Percentiles rank a stretch among this genome's conserved stretches.
These are phyloP conservation scores for Orius laevigatus DNA, from an alignment of 1,140 invertebrate genomes.

Conservation along the genomic window DNA sequence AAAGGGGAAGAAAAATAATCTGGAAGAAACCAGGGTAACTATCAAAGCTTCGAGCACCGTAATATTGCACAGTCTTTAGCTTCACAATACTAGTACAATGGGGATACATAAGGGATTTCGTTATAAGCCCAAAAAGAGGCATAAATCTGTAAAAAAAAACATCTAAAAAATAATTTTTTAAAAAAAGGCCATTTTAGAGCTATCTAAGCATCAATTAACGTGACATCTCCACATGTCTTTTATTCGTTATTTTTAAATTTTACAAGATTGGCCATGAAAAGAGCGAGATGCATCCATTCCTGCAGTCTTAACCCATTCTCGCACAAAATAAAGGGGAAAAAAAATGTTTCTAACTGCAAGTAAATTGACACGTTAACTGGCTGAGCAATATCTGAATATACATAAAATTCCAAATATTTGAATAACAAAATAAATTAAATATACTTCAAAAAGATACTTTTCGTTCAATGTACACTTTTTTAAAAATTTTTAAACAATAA, in stretches of 20 bases:
- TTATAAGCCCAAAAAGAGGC: constrained; percentile 1
- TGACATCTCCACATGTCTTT: no score
- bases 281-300: background rate
- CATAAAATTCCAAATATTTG: constrained; percentile 8
- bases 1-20: constrained; percentile 8
- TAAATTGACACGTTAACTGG: constrained; percentile 17
- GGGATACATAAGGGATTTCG: background rate
- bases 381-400: constrained; percentile 16
- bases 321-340: background rate
- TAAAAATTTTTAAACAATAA: constrained; percentile 9
- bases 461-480: constrained; percentile 13
- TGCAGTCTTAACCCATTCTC: constrained; percentile 2
- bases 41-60: constrained; percentile 11
- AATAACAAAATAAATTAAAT: constrained; percentile 16
- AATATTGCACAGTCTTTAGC: constrained; percentile 16
- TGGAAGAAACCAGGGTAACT: constrained; percentile 12
- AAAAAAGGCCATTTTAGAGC: constrained; percentile 1
- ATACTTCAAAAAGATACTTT: constrained; percentile 11
- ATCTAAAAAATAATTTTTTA: background rate
- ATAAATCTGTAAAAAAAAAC: no score
- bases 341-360: constrained; percentile 11
- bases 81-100: background rate
- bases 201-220: background rate
- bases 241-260: no score
- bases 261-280: no score